These are phyloP conservation scores for Piaya cayana DNA, from an alignment of 2,113 vertebrate species.

Conservation along the genomic window DNA sequence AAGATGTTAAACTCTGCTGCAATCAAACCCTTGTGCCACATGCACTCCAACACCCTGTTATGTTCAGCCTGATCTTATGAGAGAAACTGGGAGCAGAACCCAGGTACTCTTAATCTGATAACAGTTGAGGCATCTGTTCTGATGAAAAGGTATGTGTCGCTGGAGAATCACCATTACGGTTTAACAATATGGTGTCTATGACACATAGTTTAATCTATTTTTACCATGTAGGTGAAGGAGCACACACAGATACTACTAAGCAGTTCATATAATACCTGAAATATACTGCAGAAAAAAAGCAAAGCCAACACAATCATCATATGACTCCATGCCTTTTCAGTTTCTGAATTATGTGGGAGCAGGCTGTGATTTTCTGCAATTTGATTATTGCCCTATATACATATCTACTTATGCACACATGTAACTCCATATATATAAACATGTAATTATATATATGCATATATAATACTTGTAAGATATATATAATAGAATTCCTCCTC, in stretches of 20 bases:
- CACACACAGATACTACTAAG: neutral
- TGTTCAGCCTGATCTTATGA: neutral
- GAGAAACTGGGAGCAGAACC: neutral
- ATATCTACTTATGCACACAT: neutral
- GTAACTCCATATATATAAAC: neutral
- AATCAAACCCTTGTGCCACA: neutral
- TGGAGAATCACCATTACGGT: neutral
- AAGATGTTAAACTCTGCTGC: neutral
- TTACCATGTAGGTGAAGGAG: conserved; percentile 10
- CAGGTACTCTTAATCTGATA: neutral
- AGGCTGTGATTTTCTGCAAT: neutral
- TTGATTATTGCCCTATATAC: neutral
- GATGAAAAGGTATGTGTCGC: neutral
- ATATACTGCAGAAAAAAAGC: neutral
- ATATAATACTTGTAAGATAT: neutral
- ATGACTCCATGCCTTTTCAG: neutral
- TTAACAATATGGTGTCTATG: conserved; percentile 3
- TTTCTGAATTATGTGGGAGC: neutral
- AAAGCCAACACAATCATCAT: neutral
- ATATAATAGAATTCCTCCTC: neutral
- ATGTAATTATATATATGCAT: neutral
- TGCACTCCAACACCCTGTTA: neutral
- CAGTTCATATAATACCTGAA: conserved; percentile 1
- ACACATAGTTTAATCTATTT: conserved; percentile 36
- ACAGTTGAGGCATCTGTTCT: neutral